Evolutionary conservation across 2,888 invertebrate genomes (phyloP), one percentile per base, ranked within the genome.

Genomic region (Athalia rosae): DNA sequence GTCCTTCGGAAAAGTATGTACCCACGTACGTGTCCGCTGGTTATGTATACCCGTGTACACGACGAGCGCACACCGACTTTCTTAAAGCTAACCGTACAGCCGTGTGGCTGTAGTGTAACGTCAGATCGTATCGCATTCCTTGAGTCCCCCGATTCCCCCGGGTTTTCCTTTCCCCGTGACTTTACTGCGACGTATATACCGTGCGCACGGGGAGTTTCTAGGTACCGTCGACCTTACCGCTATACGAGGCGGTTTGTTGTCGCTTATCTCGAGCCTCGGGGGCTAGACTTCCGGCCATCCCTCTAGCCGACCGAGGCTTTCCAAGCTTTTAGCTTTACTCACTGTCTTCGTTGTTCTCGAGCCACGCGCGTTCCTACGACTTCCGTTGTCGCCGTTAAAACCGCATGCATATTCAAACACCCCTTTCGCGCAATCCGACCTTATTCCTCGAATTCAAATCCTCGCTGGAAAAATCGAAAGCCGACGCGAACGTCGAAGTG

Each of bases 241-340:
- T 28, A 28, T 28, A 28, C 28, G n/a, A 45, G 62, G 28, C 61
- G 74, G 74, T 74, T 74, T 74, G 74, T 74, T 74, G 28, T 50
- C 62, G 80, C 79, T 79, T 79, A 78, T 76, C 78, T 77, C 50
- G 74, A 78, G 62, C 79, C 81, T 71, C 77, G 74, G 28, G 53
- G 81, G 80, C 81, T 71, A 77, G 80, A 74, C 61, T 80, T 80
- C 81, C 79, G 80, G 80, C 78, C 78, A 79, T 80, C 80, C 80
- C 77, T 79, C 76, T 78, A 61, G 59, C 63, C 77, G 58, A 62
- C 48, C 79, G 73, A 74, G 62, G 56, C 11, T 13, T 15, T 61
- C n/a, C 28, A 11, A 74, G 74, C 61, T 47, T 74, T 74, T 58
- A 71, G 71, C 71, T 48, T 62, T 48, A 56, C 74, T 74, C 74